Percentiles rank a stretch among this genome's conserved stretches.
Conservation (phyloP, 2,888 invertebrate species). For the Eilema caniola region DNA sequence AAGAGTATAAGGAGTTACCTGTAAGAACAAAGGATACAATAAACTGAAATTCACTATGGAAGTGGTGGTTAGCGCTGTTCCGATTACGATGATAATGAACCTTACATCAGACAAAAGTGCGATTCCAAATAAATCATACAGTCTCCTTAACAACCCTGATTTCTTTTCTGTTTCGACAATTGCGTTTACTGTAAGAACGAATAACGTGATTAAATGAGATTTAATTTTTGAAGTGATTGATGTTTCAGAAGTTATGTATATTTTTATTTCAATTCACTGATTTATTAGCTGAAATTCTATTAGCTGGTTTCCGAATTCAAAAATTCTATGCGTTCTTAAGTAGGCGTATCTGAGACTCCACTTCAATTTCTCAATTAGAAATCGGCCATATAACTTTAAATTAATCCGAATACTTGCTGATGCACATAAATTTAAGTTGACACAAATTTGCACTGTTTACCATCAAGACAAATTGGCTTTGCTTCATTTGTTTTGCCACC, state of each 20-base stretch:
- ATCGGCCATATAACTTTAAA: not conserved
- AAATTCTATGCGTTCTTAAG: not conserved
- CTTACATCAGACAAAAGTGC: slow-evolving; percentile 87
- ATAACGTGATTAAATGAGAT: not conserved
- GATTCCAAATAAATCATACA: slow-evolving; percentile 87
- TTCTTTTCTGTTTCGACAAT: slow-evolving; percentile 32
- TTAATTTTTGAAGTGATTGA: not conserved
- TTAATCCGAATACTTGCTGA: not conserved
- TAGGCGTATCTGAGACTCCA: not conserved
- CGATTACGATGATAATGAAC: slow-evolving; percentile 89
- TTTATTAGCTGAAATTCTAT: not conserved
- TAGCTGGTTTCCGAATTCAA: not conserved
- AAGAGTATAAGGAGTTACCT: slow-evolving; percentile 66
- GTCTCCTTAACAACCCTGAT: slow-evolving; percentile 63
- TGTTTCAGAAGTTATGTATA: not conserved
- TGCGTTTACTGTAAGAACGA: not conserved
- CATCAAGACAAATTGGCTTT: slow-evolving; percentile 59
- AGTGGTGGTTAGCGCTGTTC: slow-evolving; percentile 89
- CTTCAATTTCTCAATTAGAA: not conserved
- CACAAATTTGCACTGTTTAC: slow-evolving; percentile 49
- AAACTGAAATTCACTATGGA: slow-evolving; percentile 91
- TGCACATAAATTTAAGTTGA: not conserved
- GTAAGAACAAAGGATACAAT: slow-evolving; percentile 90
- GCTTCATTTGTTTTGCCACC: slow-evolving; percentile 51
- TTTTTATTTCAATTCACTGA: not conserved